Percentiles rank a stretch among this genome's conserved stretches.
These are phyloP conservation scores for Sinhomidia bicolor DNA, from an alignment of 2,888 invertebrate genomes.

Conservation along the genomic window DNA sequence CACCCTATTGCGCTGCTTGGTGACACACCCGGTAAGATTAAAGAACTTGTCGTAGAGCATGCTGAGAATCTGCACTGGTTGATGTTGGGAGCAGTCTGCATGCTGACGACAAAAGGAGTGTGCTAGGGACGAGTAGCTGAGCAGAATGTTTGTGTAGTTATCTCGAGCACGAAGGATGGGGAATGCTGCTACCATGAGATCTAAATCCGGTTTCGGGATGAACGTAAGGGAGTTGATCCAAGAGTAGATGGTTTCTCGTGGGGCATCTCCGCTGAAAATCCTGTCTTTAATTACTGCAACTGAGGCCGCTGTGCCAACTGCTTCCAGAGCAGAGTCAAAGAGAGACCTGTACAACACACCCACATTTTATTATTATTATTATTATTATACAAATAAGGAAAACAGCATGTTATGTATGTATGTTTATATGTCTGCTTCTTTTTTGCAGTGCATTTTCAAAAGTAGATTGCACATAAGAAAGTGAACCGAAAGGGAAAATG, in stretches of 20 bases:
- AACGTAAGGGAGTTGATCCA: constrained; percentile 95
- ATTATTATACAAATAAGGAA: background rate
- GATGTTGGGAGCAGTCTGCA: constrained; percentile 82
- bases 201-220: constrained; percentile 84
- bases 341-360: constrained; percentile 86
- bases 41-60: constrained; percentile 78
- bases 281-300: constrained; percentile 92
- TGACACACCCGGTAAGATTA: constrained; percentile 74
- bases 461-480: constrained; percentile 2
- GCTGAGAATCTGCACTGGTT: constrained; percentile 77
- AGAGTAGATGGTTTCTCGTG: constrained; percentile 86
- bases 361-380: constrained; percentile 6
- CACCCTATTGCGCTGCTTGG: constrained; percentile 76
- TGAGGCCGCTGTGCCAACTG: constrained; percentile 91
- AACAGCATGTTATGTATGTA: background rate
- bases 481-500: background rate
- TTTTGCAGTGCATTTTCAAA: background rate
- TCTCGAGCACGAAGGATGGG: constrained; percentile 81
- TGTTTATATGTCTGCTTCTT: background rate
- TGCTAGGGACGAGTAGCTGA: constrained; percentile 88
- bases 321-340: constrained; percentile 92
- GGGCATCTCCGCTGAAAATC: constrained; percentile 86
- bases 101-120: constrained; percentile 86
- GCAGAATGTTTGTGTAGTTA: constrained; percentile 85
- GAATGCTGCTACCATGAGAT: constrained; percentile 78